phyloP scores from a whole-genome alignment of 2,113 vertebrate species.

The Lepidothrix coronata region DNA sequence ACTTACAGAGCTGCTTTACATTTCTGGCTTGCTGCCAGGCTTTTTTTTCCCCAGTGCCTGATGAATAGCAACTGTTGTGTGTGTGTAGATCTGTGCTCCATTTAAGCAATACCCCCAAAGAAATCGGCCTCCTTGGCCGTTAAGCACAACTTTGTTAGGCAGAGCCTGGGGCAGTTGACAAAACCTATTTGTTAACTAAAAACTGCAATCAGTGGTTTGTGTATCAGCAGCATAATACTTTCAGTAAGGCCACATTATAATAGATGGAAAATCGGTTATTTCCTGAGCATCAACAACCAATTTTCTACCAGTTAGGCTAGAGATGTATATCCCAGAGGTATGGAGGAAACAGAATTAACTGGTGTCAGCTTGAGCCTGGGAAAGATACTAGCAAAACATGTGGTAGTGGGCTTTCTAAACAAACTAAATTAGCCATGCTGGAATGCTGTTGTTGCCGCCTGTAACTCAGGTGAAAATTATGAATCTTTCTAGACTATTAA shows the following conservation, averaged over 20 bases:
- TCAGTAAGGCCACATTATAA: constrained; percentile 59
- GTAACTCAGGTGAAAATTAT: background rate
- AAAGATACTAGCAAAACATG: background rate
- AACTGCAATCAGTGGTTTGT: constrained; percentile 73
- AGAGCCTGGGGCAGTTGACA: constrained; percentile 37
- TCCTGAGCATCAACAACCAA: constrained; percentile 75
- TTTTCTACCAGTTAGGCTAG: constrained; percentile 74
- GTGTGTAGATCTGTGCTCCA: constrained; percentile 46
- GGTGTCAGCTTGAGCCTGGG: background rate
- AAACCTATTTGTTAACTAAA: constrained; percentile 69
- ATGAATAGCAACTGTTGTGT: constrained; percentile 79
- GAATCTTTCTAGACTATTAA: background rate
- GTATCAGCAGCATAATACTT: background rate
- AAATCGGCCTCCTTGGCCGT: constrained; percentile 63
- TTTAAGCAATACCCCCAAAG: constrained; percentile 69
- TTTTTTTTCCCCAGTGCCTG: constrained; percentile 30
- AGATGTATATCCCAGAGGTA: constrained; percentile 62
- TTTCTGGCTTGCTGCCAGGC: constrained; percentile 73
- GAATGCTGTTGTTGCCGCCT: background rate
- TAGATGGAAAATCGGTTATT: constrained; percentile 77
- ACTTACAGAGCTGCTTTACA: constrained; percentile 74
- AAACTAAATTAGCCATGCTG: background rate
- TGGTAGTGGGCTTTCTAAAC: background rate
- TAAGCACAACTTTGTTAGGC: constrained; percentile 71
- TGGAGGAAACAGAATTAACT: constrained; percentile 22